Evolutionary conservation across 2,797 vertebrate genomes (phyloP), one percentile per base, ranked within the genome.

Genomic region (Lepilemur ruficaudatus): DNA sequence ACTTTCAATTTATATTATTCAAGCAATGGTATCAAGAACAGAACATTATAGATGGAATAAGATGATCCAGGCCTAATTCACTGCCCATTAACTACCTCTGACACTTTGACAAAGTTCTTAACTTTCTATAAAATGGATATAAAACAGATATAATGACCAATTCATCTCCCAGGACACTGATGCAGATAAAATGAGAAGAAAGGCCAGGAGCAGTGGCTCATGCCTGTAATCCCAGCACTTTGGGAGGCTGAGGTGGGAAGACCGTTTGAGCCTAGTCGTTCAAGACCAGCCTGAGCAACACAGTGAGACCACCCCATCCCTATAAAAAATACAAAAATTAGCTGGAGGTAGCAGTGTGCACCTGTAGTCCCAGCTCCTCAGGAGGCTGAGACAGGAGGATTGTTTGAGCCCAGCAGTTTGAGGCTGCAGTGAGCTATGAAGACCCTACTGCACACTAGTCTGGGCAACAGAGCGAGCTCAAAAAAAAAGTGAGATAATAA

Each of bases 91-190:
- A 82, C 61, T 76, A 69, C 15, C n/a, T 93, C 38, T 88, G 28
- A 94, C 14, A 79, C 61, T 65, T 41, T 52, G 48, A 75, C 25
- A 94, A 84, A 88, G 7, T 85, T 73, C 79, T 50, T 84, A 89
- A 55, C 22, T 90, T 90, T 69, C 75, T 78, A 87, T 61, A 88
- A 95, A 90, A 87, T 69, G 8, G 38, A 35, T 78, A 90, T 55
- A 88, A 95, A 90, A 87, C 48, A 6, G 46, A 38, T 65, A 65
- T 52, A 91, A 79, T 79, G 48, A 88, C 23, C 17, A 28, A 90
- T 61, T 78, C 73, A 90, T 41, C 48, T 87, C n/a, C 59, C 63
- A 83, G n/a, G 13, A 86, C 22, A 95, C 48, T 82, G 70, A 81
- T 65, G 25, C 9, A 89, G 48, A 63, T 88, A 84, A 93, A 63